phyloP scores from a whole-genome alignment of 1,140 invertebrate genomes.

The Neodiprion lecontei region DNA sequence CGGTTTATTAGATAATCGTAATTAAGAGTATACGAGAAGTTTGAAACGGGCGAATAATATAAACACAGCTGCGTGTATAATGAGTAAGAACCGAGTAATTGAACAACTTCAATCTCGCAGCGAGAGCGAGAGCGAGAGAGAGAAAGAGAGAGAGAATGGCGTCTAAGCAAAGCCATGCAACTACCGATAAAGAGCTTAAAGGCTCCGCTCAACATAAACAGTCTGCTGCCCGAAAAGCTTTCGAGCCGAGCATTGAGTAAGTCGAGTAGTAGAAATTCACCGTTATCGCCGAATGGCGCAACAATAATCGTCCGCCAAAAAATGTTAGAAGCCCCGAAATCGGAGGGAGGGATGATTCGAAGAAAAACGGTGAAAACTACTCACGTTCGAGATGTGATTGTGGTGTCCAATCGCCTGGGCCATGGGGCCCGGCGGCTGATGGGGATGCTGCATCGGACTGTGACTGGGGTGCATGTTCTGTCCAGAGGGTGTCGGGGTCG shows the following conservation, averaged over 20 bases:
- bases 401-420: constrained; percentile 50
- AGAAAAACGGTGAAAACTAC: constrained; percentile 24
- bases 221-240: neutral
- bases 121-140: neutral
- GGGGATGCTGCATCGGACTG: constrained; percentile 50
- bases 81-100: neutral
- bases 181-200: constrained; percentile 5
- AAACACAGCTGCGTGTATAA: too few species aligned
- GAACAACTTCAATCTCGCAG: neutral
- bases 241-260: too few species aligned
- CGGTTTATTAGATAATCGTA: too few species aligned
- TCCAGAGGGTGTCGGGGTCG: constrained; percentile 53
- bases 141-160: too few species aligned
- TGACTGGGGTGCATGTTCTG: constrained; percentile 51
- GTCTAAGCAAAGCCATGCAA: neutral
- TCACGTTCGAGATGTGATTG: constrained; percentile 58
- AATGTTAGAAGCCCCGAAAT: too few species aligned
- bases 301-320: too few species aligned
- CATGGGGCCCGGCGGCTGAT: constrained; percentile 47
- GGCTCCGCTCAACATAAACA: constrained; percentile 3
- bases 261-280: too few species aligned
- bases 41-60: too few species aligned
- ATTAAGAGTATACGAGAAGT: too few species aligned
- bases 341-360: too few species aligned
- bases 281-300: too few species aligned